Conservation (phyloP, 2,113 vertebrate genomes). For the Xerus inauris region DNA sequence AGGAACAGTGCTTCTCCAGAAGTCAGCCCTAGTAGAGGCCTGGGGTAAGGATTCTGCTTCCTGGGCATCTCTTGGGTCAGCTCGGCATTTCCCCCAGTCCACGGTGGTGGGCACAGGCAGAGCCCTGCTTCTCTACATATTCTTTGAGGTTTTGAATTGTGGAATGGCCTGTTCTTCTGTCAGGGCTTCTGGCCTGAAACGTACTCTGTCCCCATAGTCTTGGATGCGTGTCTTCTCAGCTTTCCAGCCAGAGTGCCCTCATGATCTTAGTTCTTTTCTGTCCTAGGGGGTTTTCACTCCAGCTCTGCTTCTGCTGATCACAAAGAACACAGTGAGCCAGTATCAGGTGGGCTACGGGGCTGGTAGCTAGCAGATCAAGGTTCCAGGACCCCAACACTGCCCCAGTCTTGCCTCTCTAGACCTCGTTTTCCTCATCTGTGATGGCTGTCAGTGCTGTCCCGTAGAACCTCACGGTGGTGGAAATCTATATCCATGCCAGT, state of each 20-base stretch:
- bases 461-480: background rate
- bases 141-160: background rate
- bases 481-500: rapidly evolving
- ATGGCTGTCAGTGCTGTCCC: background rate
- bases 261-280: background rate
- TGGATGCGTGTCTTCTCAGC: background rate
- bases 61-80: background rate
- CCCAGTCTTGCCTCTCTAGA: background rate
- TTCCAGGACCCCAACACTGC: rapidly evolving
- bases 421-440: background rate
- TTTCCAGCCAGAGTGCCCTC: background rate
- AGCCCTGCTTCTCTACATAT: background rate
- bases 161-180: background rate
- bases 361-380: background rate
- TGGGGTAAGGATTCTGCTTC: background rate
- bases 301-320: background rate
- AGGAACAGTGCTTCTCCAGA: background rate
- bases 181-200: background rate
- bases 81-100: rapidly evolving
- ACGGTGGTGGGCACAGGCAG: background rate
- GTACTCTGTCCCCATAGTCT: background rate
- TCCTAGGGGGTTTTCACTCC: background rate
- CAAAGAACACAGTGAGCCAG: background rate
- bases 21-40: background rate
- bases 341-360: rapidly evolving